Percentiles rank a stretch among this genome's conserved stretches.
phyloP scores from a whole-genome alignment of 2,888 invertebrate species.

The Theretra japonica region DNA sequence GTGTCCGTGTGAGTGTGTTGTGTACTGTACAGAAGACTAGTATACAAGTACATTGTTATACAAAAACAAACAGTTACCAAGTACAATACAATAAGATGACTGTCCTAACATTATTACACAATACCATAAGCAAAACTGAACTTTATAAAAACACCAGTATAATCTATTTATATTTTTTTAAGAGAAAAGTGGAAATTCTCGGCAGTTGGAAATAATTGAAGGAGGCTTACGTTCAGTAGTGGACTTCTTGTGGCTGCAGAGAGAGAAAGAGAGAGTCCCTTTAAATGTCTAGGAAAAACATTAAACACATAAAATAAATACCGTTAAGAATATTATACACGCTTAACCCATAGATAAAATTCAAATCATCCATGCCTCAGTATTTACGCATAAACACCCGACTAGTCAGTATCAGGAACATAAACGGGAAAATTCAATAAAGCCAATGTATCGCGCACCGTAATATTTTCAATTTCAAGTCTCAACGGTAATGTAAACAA shows the following conservation, averaged over 20 bases:
- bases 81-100: background rate
- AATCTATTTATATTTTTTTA: background rate
- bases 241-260: too few relatives aligned
- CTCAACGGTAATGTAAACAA: slow-evolving; percentile 25
- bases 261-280: too few relatives aligned
- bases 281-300: too few relatives aligned
- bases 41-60: background rate
- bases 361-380: background rate
- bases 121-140: too few relatives aligned
- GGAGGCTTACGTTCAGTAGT: too few relatives aligned
- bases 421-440: slow-evolving; percentile 18
- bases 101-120: background rate
- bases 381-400: background rate
- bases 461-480: slow-evolving; percentile 25
- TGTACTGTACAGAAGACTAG: too few relatives aligned
- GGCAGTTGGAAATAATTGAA: too few relatives aligned
- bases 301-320: too few relatives aligned
- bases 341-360: too few relatives aligned
- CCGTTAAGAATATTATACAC: too few relatives aligned
- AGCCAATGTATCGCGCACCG: slow-evolving; percentile 1
- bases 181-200: slow-evolving; percentile 7
- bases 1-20: too few relatives aligned
- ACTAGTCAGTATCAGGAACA: background rate
- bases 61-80: background rate
- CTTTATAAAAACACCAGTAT: background rate